Base-by-base conservation (phyloP, 2,113 vertebrate species). In the Hylia prasina region DNA sequence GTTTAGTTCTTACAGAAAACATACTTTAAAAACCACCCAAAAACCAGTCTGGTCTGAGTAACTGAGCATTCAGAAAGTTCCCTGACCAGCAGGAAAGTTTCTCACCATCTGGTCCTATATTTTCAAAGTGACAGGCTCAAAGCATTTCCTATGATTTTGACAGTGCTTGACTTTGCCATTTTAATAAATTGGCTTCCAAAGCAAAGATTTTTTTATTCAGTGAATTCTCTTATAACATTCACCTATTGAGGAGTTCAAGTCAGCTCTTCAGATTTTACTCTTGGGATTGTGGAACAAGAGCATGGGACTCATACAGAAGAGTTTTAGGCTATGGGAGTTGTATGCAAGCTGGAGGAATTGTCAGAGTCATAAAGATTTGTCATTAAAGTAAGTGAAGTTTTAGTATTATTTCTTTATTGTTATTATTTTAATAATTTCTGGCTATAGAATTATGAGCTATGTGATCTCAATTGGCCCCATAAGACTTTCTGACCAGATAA, bases 401-500 rank as follows among this genome's bases (percentile, higher is more conserved):
- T 90, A 93, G 78, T 93, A 86, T 50, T 93, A 80, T 82, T 76
- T 44, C 48, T 71, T 95, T 79, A 84, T 75, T 89, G 60, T 56
- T 80, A 87, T 89, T 72, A 82, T 91, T 94, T 89, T 87, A 79
- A 77, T 88, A 64, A 82, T 82, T 69, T 77, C 66, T 93, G 63
- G 28, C 31, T 88, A 61, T 93, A 79, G 90, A 91, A 61, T 82
- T 31, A 76, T 22, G 10, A 91, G 54, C 28, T 79, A 11, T 71
- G 15, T 85, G 73, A 72, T 82, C 25, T 72, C 30, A 47, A 61
- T 50, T 44, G 48, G 73, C 28, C 91, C 40, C 72, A 3, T 48
- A 84, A 65, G 77, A 33, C 69, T 72, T 89, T 69, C 31, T 94
- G 78, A 76, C n/a, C 78, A 63, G 57, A 53, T 72, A 87, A 65